Evolutionary conservation across 2,797 vertebrate species (phyloP).

Genomic region (Scyliorhinus canicula): DNA sequence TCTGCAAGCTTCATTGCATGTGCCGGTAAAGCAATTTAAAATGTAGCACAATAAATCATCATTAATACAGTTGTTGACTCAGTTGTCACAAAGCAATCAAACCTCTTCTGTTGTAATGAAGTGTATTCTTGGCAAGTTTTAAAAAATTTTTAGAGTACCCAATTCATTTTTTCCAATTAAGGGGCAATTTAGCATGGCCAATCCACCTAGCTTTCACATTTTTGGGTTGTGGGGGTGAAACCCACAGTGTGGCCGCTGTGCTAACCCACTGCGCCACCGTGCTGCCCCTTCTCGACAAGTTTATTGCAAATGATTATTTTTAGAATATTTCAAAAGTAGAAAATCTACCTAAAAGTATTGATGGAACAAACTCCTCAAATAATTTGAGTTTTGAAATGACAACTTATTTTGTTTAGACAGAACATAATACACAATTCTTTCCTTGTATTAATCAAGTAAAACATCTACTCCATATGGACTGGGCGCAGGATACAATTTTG

Average conservation of each 20-base stretch:
- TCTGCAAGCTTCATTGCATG: neutral
- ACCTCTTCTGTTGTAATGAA: neutral
- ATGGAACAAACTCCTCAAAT: neutral
- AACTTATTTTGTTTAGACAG: neutral
- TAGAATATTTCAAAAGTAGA: neutral
- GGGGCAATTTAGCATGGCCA: too few species aligned
- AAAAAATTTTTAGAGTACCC: neutral
- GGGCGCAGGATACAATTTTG: neutral
- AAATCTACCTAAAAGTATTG: neutral
- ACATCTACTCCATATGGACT: neutral
- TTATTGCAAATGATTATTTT: neutral
- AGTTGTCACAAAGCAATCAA: neutral
- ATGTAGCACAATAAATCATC: neutral
- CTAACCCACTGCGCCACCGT: too few species aligned
- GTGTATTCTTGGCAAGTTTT: neutral
- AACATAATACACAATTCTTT: neutral
- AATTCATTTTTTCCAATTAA: too few species aligned
- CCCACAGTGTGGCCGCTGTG: too few species aligned
- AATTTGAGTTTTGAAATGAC: neutral
- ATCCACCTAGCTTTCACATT: too few species aligned
- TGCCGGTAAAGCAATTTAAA: neutral
- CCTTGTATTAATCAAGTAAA: neutral
- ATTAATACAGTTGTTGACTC: neutral
- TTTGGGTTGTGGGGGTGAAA: too few species aligned
- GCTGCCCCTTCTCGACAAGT: too few species aligned